Conservation (phyloP, 53 echinoderm and acorn worm species). For the Crossaster papposus region DNA sequence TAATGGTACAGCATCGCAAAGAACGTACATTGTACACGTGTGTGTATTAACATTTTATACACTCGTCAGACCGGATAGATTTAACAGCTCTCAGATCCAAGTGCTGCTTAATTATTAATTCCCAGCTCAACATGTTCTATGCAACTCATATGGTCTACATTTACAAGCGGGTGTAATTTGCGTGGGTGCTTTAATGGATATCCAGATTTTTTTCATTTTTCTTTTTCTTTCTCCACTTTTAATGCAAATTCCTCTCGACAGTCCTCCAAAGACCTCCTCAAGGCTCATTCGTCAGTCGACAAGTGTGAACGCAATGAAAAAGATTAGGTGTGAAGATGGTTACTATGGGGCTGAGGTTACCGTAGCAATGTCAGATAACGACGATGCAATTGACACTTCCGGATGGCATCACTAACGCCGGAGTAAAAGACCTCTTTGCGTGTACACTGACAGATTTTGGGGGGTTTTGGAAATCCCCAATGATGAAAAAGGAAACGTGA, state of each 20-base stretch:
- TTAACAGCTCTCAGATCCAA: background rate
- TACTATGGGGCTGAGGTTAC: conserved; percentile 53
- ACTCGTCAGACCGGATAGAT: background rate
- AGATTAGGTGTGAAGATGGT: conserved; percentile 19
- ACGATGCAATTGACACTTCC: conserved; percentile 26
- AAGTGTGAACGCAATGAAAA: conserved; percentile 7
- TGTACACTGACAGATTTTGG: background rate
- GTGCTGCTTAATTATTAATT: conserved; percentile 4
- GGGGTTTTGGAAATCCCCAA: background rate
- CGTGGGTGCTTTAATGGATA: background rate
- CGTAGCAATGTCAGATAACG: conserved; percentile 38
- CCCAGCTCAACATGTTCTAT: conserved; percentile 16
- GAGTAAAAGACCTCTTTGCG: conserved; percentile 1
- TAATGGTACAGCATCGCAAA: background rate
- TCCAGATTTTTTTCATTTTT: background rate
- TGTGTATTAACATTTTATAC: background rate
- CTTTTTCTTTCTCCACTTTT: background rate
- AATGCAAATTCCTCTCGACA: conserved; percentile 28
- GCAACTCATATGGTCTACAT: background rate
- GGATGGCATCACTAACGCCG: conserved; percentile 23
- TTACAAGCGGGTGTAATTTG: background rate
- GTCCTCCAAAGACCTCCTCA: conserved; percentile 9
- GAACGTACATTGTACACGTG: too few relatives aligned
- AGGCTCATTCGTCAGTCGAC: background rate
- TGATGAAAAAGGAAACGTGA: background rate